A percentile compares a stretch with the other conserved stretches of the same genome.
These are phyloP conservation scores for Leuciscus waleckii DNA, from an alignment of 2,797 vertebrate genomes.

Conservation along the genomic window DNA sequence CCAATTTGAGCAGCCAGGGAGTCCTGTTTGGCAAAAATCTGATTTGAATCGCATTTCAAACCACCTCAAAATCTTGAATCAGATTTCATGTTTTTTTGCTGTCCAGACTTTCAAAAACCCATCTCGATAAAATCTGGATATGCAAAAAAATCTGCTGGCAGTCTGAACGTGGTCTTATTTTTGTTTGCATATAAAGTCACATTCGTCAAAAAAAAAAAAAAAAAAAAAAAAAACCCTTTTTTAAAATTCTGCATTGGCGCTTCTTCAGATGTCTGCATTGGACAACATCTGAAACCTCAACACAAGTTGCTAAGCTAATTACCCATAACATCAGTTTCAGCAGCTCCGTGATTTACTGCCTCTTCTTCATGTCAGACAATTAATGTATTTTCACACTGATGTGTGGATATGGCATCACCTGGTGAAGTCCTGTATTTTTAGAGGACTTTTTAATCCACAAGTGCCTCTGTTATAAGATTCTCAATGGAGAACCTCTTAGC, in stretches of 20 bases:
- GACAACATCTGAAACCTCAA: neutral
- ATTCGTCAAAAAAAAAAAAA: neutral
- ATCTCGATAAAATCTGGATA: neutral
- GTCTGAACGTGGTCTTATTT: neutral
- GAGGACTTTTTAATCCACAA: slow-evolving; percentile 1
- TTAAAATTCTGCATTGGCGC: no score
- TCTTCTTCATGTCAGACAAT: neutral
- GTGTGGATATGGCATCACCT: slow-evolving; percentile 16
- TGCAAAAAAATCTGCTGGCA: neutral
- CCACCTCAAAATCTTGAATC: neutral
- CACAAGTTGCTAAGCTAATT: neutral
- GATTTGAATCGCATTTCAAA: neutral
- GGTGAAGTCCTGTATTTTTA: slow-evolving; percentile 12
- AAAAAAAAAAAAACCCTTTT: no score
- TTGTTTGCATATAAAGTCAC: neutral
- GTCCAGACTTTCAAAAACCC: neutral
- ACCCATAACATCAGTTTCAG: neutral
- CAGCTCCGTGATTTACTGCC: neutral
- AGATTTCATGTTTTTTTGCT: neutral
- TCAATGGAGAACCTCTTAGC: slow-evolving; percentile 16
- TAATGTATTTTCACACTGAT: neutral
- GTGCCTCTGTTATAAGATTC: neutral
- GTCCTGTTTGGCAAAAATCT: neutral
- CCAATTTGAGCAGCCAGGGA: neutral
- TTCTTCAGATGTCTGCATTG: neutral